Base-by-base conservation (phyloP, 2,888 invertebrate species). In the Plutella xylostella region DNA sequence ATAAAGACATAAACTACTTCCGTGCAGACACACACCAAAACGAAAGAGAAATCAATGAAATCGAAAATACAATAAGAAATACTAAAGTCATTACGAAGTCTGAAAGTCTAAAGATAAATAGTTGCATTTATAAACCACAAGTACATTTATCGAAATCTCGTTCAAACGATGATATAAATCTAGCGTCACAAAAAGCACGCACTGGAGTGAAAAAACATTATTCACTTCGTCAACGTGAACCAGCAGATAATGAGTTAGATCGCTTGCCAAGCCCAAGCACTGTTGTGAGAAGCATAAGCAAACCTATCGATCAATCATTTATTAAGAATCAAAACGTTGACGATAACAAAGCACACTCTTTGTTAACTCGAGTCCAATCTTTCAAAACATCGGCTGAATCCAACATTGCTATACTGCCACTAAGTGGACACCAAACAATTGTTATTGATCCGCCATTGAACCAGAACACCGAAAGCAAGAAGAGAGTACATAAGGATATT, bases 391-490 rank as follows among this genome's bases (percentile, higher is more conserved):
- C 75, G 3, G 70, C 75, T n/a, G 75, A 80, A 50, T 76, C 79
- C n/a, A 78, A 73, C 53, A 76, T 85, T 48, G 68, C 77, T 45
- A 72, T 85, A 42, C 68, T 85, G 33, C 85, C 85, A 37, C 58
- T 85, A 48, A 85, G 85, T 54, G 84, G 85, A 39, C 84, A 85
- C 58, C 85, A 85, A 68, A 85, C 85, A n/a, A 78, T 85, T 53
- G 75, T 85, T 20, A 77, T 84, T 46, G 71, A 84, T 61, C 82
- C 84, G 49, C 83, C 83, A 12, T 52, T 80, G 22, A 61, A 58
- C 28, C 71, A 72, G 56, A 61, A 63, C 25, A 53, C 45, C 42
- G 58, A 61, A 43, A 53, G 46, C 22, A 31, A 46, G 9, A 30
- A 56, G 55, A n/a, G n/a, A n/a, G n/a, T n/a, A n/a, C n/a, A n/a